phyloP scores from a whole-genome alignment of 2,113 vertebrate species.

The Pseudopodoces humilis region DNA sequence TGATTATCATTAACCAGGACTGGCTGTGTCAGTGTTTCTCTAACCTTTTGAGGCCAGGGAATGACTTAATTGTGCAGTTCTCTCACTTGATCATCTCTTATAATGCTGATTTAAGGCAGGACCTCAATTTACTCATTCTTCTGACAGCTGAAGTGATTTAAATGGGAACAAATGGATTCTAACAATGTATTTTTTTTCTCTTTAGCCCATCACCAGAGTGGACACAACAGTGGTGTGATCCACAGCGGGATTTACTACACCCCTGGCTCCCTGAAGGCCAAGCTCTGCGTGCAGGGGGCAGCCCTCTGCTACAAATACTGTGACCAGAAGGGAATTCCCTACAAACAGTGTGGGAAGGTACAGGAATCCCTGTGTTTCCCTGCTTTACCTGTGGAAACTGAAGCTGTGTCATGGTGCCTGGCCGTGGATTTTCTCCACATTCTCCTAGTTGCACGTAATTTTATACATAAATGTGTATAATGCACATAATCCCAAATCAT shows the following conservation, averaged over 20 bases:
- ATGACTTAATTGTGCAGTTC: neutral
- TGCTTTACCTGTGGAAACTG: neutral
- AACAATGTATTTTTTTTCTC: neutral
- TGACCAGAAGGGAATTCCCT: constrained; percentile 87
- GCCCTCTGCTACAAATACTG: constrained; percentile 90
- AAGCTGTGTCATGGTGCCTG: neutral
- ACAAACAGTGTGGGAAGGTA: constrained; percentile 93
- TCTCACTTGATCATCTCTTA: neutral
- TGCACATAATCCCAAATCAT: neutral
- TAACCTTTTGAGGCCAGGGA: neutral
- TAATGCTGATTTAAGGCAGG: neutral
- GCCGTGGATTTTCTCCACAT: neutral
- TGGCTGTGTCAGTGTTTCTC: neutral
- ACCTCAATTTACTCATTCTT: neutral
- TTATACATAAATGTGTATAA: neutral
- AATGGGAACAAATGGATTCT: neutral
- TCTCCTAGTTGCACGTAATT: neutral
- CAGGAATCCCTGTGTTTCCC: neutral
- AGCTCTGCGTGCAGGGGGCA: constrained; percentile 89
- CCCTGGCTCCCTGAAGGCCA: constrained; percentile 93
- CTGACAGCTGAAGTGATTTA: neutral
- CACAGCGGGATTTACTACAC: constrained; percentile 98
- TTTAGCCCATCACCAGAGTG: constrained; percentile 90
- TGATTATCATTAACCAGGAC: neutral
- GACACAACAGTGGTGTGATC: constrained; percentile 97